Percentiles rank a stretch among this genome's conserved stretches.
These are phyloP conservation scores for Urocyon cinereoargenteus DNA, from an alignment of 2,797 vertebrate genomes.

Conservation along the genomic window DNA sequence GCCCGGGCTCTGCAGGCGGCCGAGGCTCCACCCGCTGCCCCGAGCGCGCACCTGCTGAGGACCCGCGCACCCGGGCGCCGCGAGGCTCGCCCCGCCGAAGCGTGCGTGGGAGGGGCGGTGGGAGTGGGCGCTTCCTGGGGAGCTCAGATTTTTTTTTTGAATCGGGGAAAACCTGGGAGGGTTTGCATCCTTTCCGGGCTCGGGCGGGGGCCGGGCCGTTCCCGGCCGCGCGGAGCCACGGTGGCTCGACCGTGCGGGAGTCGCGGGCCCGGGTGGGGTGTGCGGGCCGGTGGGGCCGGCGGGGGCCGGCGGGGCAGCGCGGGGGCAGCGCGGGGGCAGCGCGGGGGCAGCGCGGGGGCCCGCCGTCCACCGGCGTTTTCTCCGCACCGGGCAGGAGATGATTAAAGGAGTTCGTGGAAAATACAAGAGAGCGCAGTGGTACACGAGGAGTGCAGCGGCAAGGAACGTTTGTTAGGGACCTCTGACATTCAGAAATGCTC, in stretches of 20 bases:
- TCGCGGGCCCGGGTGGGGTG: no score
- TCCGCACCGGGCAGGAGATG: neutral
- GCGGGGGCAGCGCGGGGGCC: no score
- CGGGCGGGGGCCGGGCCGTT: neutral
- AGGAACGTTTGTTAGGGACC: neutral
- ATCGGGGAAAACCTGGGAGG: neutral
- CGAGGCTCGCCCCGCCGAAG: fast-evolving
- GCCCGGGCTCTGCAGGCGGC: fast-evolving
- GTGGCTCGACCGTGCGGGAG: no score
- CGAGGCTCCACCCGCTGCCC: fast-evolving
- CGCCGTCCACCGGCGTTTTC: neutral
- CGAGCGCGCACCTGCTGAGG: fast-evolving
- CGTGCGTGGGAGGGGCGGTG: neutral
- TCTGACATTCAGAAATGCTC: neutral
- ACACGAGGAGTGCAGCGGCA: neutral
- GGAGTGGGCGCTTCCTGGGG: neutral
- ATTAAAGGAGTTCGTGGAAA: neutral
- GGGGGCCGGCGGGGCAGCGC: no score
- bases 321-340: no score
- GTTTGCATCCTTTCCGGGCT: neutral
- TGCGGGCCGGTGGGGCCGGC: no score
- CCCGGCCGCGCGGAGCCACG: no score
- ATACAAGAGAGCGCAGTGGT: neutral
- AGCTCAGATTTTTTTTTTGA: neutral
- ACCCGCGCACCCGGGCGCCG: fast-evolving